Percentiles rank a stretch among this genome's conserved stretches.
Evolutionary conservation across 2,888 invertebrate species (phyloP).

Genomic region (Hirtodrosophila histrioides): DNA sequence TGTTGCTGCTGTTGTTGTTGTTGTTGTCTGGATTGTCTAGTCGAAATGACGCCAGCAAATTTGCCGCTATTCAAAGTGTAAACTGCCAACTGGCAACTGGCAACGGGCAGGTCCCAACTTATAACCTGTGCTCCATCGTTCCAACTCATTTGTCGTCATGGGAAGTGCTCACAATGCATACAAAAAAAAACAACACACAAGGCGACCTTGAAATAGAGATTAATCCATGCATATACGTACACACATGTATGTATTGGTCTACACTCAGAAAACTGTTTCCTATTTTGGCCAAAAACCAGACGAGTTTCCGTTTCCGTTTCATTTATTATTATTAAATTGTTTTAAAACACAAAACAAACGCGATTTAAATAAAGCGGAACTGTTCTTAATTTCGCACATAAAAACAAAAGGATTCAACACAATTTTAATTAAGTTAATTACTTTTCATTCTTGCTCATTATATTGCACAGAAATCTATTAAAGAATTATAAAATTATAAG

Average conservation of each 20-base stretch:
- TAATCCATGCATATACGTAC: conserved; percentile 3
- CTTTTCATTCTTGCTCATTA: no score
- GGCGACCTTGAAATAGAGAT: conserved; percentile 33
- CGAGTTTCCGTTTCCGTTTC: no score
- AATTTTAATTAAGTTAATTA: no score
- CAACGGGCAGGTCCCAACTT: not conserved
- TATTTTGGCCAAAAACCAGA: not conserved
- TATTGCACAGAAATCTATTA: no score
- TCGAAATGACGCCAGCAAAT: conserved; percentile 75
- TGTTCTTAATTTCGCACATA: no score
- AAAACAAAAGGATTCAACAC: no score
- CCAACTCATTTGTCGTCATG: conserved; percentile 73
- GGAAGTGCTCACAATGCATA: conserved; percentile 62
- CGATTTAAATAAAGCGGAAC: no score
- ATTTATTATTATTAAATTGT: no score
- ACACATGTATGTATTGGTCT: conserved; percentile 4
- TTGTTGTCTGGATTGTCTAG: conserved; percentile 65
- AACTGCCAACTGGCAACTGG: conserved; percentile 27
- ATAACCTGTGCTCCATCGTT: conserved; percentile 68
- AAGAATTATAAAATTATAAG: no score
- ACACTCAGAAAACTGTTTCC: conserved; percentile 8
- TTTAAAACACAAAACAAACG: no score
- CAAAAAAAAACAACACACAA: conserved; percentile 32
- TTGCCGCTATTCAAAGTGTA: conserved; percentile 55
- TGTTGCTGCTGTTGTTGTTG: conserved; percentile 17